These are phyloP conservation scores for western clawed frog (Xenopus tropicalis) DNA, from an alignment of 2,113 vertebrate genomes.

Conservation along the genomic window DNA sequence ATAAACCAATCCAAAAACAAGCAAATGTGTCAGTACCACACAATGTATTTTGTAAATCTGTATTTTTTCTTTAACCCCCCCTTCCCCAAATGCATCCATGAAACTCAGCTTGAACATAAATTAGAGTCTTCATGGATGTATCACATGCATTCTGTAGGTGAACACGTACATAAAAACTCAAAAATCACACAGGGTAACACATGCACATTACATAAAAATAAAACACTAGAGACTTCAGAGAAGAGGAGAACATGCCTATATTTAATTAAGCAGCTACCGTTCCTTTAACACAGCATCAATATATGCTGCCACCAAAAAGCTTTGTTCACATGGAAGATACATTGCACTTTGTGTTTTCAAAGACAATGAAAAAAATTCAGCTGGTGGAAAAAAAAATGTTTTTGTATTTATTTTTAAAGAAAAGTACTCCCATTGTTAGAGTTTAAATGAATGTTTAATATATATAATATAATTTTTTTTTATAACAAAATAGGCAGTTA, in stretches of 20 bases:
- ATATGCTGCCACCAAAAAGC: conserved; percentile 57
- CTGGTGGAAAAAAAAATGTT: conserved; percentile 82
- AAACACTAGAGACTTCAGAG: conserved; percentile 55
- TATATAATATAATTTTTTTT: conserved; percentile 57
- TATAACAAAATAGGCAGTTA: conserved; percentile 99
- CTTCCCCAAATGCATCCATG: conserved; percentile 10
- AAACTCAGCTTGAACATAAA: conserved; percentile 6
- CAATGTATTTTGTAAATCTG: conserved; percentile 51
- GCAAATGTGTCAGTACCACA: conserved; percentile 58
- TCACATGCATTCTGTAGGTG: conserved; percentile 51
- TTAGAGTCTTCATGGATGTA: conserved; percentile 35
- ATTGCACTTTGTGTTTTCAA: conserved; percentile 76
- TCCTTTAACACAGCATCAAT: conserved; percentile 51
- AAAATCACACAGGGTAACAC: conserved; percentile 50
- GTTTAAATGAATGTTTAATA: conserved; percentile 90
- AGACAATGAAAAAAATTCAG: conserved; percentile 75
- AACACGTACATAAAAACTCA: conserved; percentile 51
- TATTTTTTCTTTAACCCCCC: conserved; percentile 46
- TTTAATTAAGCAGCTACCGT: conserved; percentile 55
- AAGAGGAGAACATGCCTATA: conserved; percentile 69
- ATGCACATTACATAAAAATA: conserved; percentile 35
- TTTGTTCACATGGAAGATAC: conserved; percentile 57
- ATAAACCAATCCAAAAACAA: conserved; percentile 56
- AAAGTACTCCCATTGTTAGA: conserved; percentile 89
- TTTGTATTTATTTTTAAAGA: conserved; percentile 87